phyloP scores from a whole-genome alignment of 2,888 invertebrate genomes.

The Dolichopus griseipennis region DNA sequence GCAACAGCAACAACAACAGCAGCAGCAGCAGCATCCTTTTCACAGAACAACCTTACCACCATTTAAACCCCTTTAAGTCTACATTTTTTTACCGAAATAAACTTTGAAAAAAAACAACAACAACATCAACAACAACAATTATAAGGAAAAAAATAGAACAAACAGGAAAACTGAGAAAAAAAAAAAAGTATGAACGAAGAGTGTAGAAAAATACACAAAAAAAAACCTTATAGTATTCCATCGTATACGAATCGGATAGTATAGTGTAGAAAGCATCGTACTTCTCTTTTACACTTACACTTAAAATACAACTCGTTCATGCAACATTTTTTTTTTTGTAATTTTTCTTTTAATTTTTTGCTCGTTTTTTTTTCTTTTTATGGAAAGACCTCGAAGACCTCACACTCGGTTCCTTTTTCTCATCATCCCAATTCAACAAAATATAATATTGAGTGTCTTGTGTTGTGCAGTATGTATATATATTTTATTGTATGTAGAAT shows the following conservation, averaged over 20 bases:
- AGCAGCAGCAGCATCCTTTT: background rate
- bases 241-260: conserved; percentile 3
- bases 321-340: too few relatives aligned
- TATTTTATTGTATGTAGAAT: too few relatives aligned
- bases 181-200: background rate
- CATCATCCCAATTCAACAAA: background rate
- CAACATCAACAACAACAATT: background rate
- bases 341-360: too few relatives aligned
- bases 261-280: background rate
- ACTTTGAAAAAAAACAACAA: background rate
- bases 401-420: background rate
- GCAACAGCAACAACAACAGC: too few relatives aligned
- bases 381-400: background rate
- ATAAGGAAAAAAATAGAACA: background rate
- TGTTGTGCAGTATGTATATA: background rate
- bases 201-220: background rate
- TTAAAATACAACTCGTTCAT: conserved; percentile 4
- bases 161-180: too few relatives aligned
- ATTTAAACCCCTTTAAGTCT: background rate
- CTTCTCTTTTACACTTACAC: background rate
- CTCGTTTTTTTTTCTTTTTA: background rate
- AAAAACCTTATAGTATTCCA: background rate
- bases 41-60: background rate
- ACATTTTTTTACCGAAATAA: background rate
- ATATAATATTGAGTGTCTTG: background rate